Evolutionary conservation across 1,140 invertebrate genomes (phyloP).

Genomic region (Steinernema khuongi): DNA sequence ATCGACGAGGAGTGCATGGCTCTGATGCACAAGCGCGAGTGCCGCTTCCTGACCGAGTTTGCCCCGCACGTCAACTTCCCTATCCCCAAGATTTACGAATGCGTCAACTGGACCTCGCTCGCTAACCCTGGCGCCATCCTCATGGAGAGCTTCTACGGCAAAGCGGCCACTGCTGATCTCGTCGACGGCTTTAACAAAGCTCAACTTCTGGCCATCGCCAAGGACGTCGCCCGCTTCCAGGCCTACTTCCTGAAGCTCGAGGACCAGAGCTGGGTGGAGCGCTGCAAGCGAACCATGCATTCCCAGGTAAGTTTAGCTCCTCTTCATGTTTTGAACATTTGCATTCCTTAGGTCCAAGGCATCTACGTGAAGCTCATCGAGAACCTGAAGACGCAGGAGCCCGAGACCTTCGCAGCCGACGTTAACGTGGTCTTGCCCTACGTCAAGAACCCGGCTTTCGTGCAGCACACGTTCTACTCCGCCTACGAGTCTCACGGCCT

Average conservation of each 20-base stretch:
- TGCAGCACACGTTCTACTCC: not conserved
- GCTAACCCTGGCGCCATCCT: not conserved
- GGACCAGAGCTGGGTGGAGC: not conserved
- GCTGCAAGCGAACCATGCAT: not conserved
- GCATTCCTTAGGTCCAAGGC: too few species aligned
- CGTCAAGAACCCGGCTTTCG: slow-evolving; percentile 6
- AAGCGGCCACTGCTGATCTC: not conserved
- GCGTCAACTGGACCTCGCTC: slow-evolving; percentile 1
- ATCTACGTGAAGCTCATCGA: not conserved
- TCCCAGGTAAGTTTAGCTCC: too few species aligned
- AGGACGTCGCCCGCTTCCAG: slow-evolving; percentile 17
- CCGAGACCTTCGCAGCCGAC: not conserved
- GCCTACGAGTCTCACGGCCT: slow-evolving; percentile 9
- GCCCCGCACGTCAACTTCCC: not conserved
- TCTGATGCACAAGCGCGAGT: slow-evolving; percentile 3
- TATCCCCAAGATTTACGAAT: not conserved
- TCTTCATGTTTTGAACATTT: too few species aligned
- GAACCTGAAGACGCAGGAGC: slow-evolving; percentile 9
- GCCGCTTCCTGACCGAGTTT: slow-evolving; percentile 2
- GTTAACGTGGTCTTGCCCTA: slow-evolving; percentile 2
- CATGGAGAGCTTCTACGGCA: slow-evolving; percentile 14
- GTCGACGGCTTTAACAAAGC: slow-evolving; percentile 8
- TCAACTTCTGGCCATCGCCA: slow-evolving; percentile 15
- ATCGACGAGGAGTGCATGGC: slow-evolving; percentile 9
- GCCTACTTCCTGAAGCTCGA: slow-evolving; percentile 20